phyloP scores from a whole-genome alignment of 2,797 vertebrate genomes.

The Falco concolor region DNA sequence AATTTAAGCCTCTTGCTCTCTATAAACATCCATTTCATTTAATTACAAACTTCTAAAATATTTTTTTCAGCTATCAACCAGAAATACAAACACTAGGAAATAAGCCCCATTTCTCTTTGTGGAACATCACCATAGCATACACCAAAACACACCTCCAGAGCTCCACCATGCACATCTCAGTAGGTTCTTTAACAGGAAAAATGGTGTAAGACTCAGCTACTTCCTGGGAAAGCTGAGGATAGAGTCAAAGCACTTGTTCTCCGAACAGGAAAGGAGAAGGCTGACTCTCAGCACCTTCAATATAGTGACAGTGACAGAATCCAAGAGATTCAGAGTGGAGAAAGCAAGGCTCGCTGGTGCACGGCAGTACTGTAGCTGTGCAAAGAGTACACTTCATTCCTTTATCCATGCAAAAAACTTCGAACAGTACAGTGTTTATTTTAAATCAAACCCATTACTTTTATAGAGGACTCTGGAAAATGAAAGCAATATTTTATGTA shows the following conservation, averaged over 20 bases:
- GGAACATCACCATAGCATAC: neutral
- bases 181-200: neutral
- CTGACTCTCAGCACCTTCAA: neutral
- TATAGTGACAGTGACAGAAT: neutral
- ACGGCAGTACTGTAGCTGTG: neutral
- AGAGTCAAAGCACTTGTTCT: neutral
- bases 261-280: neutral
- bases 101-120: neutral
- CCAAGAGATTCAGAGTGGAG: neutral
- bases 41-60: neutral
- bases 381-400: neutral
- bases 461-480: neutral
- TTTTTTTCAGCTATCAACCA: neutral
- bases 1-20: neutral
- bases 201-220: fast-evolving
- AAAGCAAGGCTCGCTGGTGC: neutral
- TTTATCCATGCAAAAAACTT: neutral
- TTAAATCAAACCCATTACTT: neutral
- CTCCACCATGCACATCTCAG: neutral
- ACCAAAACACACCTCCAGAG: neutral
- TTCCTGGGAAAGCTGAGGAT: neutral
- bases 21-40: neutral
- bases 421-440: neutral
- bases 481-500: neutral
- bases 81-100: neutral